Conservation (phyloP, 2,888 invertebrate species). For the Imbricaverruca yamaguchii region DNA sequence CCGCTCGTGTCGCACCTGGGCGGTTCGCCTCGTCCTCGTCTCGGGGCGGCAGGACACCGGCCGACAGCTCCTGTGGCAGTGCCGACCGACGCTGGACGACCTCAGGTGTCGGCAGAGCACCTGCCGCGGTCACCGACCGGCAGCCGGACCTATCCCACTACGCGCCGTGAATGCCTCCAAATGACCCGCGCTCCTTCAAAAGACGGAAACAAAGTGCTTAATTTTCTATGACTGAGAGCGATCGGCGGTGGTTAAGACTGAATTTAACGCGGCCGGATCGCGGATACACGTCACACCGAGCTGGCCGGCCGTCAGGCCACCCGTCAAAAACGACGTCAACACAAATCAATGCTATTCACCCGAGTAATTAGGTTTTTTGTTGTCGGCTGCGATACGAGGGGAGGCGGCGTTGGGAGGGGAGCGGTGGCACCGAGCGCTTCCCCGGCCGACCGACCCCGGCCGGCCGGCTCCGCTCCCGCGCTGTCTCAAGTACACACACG, state of each 20-base stretch:
- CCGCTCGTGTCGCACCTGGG: no score
- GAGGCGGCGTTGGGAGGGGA: background rate
- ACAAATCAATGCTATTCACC: constrained; percentile 21
- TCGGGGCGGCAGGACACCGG: no score
- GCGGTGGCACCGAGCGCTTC: background rate
- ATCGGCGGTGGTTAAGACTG: constrained; percentile 1
- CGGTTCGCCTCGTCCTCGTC: no score
- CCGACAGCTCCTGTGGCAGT: no score
- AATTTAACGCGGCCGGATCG: constrained; percentile 4
- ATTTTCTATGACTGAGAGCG: constrained; percentile 20
- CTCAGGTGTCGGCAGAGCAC: no score
- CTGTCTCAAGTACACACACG: no score
- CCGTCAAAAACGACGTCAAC: background rate
- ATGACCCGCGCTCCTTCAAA: background rate
- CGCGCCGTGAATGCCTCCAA: background rate
- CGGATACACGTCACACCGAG: background rate
- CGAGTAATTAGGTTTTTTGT: constrained; percentile 16
- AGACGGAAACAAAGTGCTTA: constrained; percentile 17
- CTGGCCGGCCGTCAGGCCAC: no score
- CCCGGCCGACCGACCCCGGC: no score
- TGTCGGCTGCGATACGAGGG: background rate
- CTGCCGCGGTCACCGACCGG: no score
- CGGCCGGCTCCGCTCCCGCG: no score
- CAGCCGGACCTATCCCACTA: background rate
- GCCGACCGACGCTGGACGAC: no score